Evolutionary conservation across 2,797 vertebrate genomes (phyloP), one percentile per base, ranked within the genome.

Genomic region (Rachycentron canadum): DNA sequence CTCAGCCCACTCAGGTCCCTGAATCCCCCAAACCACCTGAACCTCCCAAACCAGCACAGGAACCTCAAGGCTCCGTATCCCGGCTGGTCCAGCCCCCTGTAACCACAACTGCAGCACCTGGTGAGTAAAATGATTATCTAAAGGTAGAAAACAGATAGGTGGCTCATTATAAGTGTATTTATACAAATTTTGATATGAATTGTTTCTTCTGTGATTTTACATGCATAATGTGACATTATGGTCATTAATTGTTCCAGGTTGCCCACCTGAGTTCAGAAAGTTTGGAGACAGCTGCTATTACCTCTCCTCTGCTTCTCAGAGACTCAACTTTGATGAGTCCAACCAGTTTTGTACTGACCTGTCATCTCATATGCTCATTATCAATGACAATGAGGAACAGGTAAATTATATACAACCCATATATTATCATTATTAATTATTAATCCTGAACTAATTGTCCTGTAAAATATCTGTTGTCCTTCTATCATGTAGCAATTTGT

Each of bases 251-350:
- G 11, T 78, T 89, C 32, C 82, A 99, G 98, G 96, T 83, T 99
- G 98, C 81, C 96, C 95, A 2, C 85, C 91, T 85, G 89, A 83
- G 10, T 99, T 97, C 96, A 97, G 88, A 86, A 96, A 86, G 81
- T 99, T 97, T 88, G 95, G 94, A 72, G 93, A 95, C 79, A 97
- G 95, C 85, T 99, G 98, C 88, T 99, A 99, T 89, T 98, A 97
- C 91, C 95, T 99, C 89, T 98, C 98, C 34, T 78, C 84, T 38
- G 84, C 41, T 64, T n/a, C 82, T 69, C 96, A 97, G 87, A 95
- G 84, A 90, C 94, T 96, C 56, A 95, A 94, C 88, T 99, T 97
- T 85, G 92, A 97, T 59, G 96, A 98, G 7, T 94, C 97, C 26
- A 95, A 91, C 57, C 89, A 92, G 83, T 96, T 94, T 81, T 99